Percentiles rank a stretch among this genome's conserved stretches.
Conservation (phyloP, 2,888 invertebrate genomes). For the Hirtodrosophila alboralis region DNA sequence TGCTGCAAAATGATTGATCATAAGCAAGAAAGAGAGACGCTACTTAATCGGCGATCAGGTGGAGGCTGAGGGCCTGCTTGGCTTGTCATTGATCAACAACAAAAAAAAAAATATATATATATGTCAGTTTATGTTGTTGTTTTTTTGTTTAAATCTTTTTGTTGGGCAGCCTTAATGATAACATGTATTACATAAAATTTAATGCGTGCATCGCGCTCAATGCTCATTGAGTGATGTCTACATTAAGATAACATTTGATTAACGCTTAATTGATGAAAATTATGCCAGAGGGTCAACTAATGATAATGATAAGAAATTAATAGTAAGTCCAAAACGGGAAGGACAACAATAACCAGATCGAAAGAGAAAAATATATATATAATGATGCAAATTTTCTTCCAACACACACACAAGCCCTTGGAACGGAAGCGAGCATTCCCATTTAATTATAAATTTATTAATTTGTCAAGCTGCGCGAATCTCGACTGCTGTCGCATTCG, state of each 20-base stretch:
- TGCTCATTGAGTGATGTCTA: conserved; percentile 65
- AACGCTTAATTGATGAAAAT: conserved; percentile 70
- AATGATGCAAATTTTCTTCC: conserved; percentile 8
- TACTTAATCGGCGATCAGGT: conserved; percentile 54
- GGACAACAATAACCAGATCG: no score
- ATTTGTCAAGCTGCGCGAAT: conserved; percentile 39
- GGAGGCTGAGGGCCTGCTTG: conserved; percentile 27
- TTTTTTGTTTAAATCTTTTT: conserved; percentile 1
- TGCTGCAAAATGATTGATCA: conserved; percentile 72
- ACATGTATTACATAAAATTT: conserved; percentile 68
- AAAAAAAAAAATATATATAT: no score
- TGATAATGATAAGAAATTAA: conserved; percentile 60
- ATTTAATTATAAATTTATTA: conserved; percentile 51
- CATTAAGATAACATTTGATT: conserved; percentile 71
- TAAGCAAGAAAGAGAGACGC: conserved; percentile 52
- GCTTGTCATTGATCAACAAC: conserved; percentile 63
- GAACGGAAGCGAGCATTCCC: conserved; percentile 35
- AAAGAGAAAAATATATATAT: background rate
- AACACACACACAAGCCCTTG: conserved; percentile 10
- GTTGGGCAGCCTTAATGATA: conserved; percentile 46
- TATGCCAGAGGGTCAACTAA: conserved; percentile 56
- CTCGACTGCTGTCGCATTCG: conserved; percentile 25
- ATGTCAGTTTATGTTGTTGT: conserved; percentile 27
- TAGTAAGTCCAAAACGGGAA: conserved; percentile 41
- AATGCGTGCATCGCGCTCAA: conserved; percentile 48